Evolutionary conservation across 1,140 invertebrate species (phyloP).

Genomic region (Hermetia illucens): DNA sequence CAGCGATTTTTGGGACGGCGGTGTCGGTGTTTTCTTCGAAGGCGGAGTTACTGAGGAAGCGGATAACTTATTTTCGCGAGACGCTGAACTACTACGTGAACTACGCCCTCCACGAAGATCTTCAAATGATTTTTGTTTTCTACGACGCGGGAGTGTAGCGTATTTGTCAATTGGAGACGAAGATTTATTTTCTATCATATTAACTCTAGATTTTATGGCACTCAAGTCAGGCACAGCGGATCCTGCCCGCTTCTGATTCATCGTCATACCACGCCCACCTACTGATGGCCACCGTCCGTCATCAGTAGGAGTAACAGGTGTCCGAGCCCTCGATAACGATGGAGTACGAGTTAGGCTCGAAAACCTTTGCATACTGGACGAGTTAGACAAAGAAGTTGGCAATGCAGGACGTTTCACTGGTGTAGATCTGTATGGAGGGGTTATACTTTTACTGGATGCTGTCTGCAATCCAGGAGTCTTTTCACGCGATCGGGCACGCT

Average conservation of each 20-base stretch:
- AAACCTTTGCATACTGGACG: conserved; percentile 35
- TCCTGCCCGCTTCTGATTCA: conserved; percentile 11
- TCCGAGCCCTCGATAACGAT: conserved; percentile 38
- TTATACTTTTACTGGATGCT: conserved; percentile 16
- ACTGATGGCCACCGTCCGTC: conserved; percentile 49
- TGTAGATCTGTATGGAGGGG: conserved; percentile 34
- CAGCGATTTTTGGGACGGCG: conserved; percentile 14
- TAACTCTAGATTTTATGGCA: conserved; percentile 22
- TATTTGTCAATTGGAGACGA: conserved; percentile 46
- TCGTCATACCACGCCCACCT: conserved; percentile 9
- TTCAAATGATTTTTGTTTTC: conserved; percentile 39
- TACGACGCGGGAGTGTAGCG: conserved; percentile 58
- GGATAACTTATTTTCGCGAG: conserved; percentile 27
- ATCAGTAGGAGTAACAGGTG: conserved; percentile 48
- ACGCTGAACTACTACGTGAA: conserved; percentile 32
- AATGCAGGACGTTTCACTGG: conserved; percentile 37
- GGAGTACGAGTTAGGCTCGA: conserved; percentile 41
- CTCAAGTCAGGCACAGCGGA: conserved; percentile 23
- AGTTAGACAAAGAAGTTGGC: conserved; percentile 29
- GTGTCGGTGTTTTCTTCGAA: conserved; percentile 13
- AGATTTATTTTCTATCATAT: conserved; percentile 31
- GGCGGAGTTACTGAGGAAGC: conserved; percentile 26
- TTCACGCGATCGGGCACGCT: conserved; percentile 38
- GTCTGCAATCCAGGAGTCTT: conserved; percentile 31
- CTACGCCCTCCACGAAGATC: conserved; percentile 27